Percentiles rank a stretch among this genome's conserved stretches.
Conservation (phyloP, 1,140 invertebrate genomes). For the Gonatopus flavifemur region DNA sequence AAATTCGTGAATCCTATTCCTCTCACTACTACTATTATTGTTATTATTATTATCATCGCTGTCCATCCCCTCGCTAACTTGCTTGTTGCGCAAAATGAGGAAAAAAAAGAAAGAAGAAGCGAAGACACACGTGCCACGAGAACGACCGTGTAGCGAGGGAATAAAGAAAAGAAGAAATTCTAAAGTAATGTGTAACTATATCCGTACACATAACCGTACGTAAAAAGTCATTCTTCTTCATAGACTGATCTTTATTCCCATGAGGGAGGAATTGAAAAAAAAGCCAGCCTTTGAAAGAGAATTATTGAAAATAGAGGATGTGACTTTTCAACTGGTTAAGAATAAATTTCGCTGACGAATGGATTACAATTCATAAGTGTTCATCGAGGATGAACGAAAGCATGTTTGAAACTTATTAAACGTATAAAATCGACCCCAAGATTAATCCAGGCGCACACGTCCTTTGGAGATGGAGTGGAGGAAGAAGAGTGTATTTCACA, state of each 20-base stretch:
- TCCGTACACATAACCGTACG: conserved; percentile 3
- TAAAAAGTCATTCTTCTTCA: conserved; percentile 13
- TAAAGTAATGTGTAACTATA: conserved; percentile 27
- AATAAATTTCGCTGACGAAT: too few relatives aligned
- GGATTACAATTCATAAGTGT: too few relatives aligned
- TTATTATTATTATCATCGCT: conserved; percentile 1
- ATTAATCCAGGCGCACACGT: too few relatives aligned
- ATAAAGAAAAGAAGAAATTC: conserved; percentile 22
- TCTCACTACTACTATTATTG: too few relatives aligned
- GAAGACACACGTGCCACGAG: conserved; percentile 30
- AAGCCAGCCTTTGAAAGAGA: too few relatives aligned
- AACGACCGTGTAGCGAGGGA: conserved; percentile 12
- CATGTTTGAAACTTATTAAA: too few relatives aligned
- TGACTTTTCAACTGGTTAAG: too few relatives aligned
- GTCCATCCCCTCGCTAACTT: conserved; percentile 1
- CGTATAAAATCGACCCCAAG: too few relatives aligned
- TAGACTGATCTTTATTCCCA: conserved; percentile 11
- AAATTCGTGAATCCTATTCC: conserved; percentile 31
- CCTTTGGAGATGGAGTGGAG: too few relatives aligned
- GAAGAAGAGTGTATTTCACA: conserved; percentile 35
- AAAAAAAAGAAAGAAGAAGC: conserved; percentile 15
- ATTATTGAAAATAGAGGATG: too few relatives aligned
- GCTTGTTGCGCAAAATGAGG: conserved; percentile 1
- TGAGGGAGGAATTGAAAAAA: background rate
- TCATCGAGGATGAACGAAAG: too few relatives aligned